phyloP scores from a whole-genome alignment of 1,140 invertebrate genomes.

The Panagrolaimus sp. region DNA sequence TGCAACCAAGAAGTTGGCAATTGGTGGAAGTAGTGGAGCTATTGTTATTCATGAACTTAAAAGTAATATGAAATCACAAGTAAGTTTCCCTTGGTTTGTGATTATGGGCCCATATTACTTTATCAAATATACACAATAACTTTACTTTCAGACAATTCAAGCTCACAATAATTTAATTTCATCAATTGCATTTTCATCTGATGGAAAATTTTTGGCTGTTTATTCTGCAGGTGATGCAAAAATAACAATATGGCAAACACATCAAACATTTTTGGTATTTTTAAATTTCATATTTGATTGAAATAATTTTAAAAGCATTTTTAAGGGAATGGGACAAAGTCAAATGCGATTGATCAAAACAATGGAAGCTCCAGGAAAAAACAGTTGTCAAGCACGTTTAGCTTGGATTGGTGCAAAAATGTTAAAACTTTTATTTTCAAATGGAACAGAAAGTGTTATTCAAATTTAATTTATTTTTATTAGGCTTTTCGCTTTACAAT shows the following conservation, averaged over 20 bases:
- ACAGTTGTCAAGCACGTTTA: constrained; percentile 66
- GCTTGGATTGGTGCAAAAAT: constrained; percentile 85
- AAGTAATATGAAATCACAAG: constrained; percentile 81
- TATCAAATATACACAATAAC: too few species aligned
- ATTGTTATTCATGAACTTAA: constrained; percentile 90
- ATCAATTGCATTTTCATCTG: constrained; percentile 86
- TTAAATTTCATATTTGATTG: constrained; percentile 80
- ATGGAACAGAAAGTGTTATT: constrained; percentile 60
- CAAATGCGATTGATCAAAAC: constrained; percentile 59
- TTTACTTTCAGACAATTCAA: constrained; percentile 68
- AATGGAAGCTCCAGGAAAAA: constrained; percentile 68
- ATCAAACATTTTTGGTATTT: constrained; percentile 62
- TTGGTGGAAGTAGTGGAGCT: constrained; percentile 82
- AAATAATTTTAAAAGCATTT: constrained; percentile 71
- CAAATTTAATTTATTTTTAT: constrained; percentile 24
- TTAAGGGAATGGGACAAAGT: constrained; percentile 86
- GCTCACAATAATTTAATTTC: constrained; percentile 80
- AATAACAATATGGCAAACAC: constrained; percentile 95
- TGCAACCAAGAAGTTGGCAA: constrained; percentile 83
- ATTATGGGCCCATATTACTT: too few species aligned
- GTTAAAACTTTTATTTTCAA: constrained; percentile 81
- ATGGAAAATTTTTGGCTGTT: constrained; percentile 91
- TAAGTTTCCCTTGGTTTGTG: too few species aligned
- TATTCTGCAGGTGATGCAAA: constrained; percentile 88
- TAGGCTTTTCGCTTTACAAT: too few species aligned